Conservation (phyloP, 1,140 invertebrate species). For the Papilio glaucus region DNA sequence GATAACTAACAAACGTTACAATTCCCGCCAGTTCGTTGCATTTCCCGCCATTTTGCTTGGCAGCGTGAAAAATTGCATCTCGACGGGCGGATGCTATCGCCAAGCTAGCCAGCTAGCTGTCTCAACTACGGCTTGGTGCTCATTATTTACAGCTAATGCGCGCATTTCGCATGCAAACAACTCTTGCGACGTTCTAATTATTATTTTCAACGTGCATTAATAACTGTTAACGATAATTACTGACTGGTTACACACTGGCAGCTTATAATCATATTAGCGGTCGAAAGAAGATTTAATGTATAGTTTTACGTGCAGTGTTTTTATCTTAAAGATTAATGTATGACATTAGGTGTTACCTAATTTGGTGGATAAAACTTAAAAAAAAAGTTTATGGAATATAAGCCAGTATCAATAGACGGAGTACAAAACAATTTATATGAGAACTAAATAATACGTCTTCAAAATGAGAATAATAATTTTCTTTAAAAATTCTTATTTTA, state of each 20-base stretch:
- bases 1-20: slow-evolving; percentile 2
- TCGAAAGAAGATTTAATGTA: slow-evolving; percentile 3
- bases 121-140: slow-evolving; percentile 1
- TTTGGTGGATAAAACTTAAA: not conserved
- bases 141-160: slow-evolving; percentile 34
- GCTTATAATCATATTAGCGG: not conserved
- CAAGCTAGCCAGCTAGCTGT: not conserved
- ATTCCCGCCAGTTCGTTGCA: slow-evolving; percentile 23
- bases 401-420: no score
- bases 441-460: no score
- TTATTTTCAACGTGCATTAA: slow-evolving; percentile 35
- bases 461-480: no score
- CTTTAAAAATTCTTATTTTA: no score
- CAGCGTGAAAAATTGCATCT: slow-evolving; percentile 17
- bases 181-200: slow-evolving; percentile 31
- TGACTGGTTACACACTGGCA: not conserved
- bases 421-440: no score
- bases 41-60: slow-evolving; percentile 12
- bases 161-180: slow-evolving; percentile 36
- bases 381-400: no score
- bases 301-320: not conserved
- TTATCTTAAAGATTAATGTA: not conserved
- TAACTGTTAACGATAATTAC: slow-evolving; percentile 38
- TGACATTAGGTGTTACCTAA: not conserved
- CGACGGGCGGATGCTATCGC: slow-evolving; percentile 17